A percentile compares a stretch with the other conserved stretches of the same genome.
These are phyloP conservation scores for Mesopsocus fuscifrons DNA, from an alignment of 2,888 invertebrate species.

Conservation along the genomic window DNA sequence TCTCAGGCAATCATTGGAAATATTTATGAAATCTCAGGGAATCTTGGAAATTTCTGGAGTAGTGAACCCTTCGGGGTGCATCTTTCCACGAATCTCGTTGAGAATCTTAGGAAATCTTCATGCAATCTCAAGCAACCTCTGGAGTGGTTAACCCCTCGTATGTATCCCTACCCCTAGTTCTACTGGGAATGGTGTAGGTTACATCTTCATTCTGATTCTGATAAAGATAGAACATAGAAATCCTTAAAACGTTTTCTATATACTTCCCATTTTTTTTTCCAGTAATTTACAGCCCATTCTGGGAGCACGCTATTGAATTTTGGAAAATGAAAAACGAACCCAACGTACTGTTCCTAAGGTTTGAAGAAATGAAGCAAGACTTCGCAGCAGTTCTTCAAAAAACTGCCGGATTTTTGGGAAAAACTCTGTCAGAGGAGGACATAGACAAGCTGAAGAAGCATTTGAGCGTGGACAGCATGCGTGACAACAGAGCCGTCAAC, in stretches of 20 bases:
- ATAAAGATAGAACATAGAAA: background rate
- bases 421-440: constrained; percentile 1
- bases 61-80: no score
- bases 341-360: constrained; percentile 22
- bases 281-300: constrained; percentile 20
- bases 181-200: no score
- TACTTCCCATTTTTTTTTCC: constrained; percentile 12
- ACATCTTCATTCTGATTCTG: background rate
- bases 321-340: constrained; percentile 22
- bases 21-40: no score
- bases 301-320: constrained; percentile 22
- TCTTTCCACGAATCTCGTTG: no score
- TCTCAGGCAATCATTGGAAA: no score
- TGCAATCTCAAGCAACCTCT: no score
- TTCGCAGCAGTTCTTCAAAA: background rate
- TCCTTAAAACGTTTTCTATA: background rate
- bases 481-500: constrained; percentile 2
- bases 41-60: no score
- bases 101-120: no score
- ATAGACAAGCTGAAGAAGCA: background rate
- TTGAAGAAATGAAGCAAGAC: constrained; percentile 21
- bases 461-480: background rate
- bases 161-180: no score
- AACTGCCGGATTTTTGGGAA: background rate
- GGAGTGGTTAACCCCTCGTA: no score